Evolutionary conservation across 2,113 vertebrate genomes (phyloP).

Genomic region (Neoarius graeffei): DNA sequence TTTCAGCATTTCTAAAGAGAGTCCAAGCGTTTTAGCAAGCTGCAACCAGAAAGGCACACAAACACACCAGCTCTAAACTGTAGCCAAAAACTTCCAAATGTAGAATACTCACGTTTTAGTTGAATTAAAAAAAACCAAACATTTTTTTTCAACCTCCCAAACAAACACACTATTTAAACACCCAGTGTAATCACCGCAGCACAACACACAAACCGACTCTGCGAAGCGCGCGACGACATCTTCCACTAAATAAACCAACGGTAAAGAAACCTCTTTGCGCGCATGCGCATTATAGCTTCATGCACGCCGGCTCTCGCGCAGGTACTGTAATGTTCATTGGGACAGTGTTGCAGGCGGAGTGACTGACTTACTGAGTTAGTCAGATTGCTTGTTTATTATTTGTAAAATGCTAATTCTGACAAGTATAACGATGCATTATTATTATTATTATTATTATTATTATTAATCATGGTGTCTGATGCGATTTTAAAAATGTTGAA

Average conservation of each 20-base stretch:
- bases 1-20: background rate
- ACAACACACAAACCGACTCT: background rate
- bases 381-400: background rate
- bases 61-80: background rate
- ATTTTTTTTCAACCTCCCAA: background rate
- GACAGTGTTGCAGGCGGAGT: background rate
- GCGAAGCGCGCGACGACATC: background rate
- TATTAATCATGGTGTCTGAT: too few relatives aligned
- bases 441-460: too few relatives aligned
- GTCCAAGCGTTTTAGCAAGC: background rate
- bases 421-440: too few relatives aligned
- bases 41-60: background rate
- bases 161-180: background rate
- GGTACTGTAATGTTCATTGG: background rate
- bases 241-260: background rate
- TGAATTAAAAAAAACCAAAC: background rate
- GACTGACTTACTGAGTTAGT: too few relatives aligned
- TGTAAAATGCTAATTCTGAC: background rate
- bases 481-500: too few relatives aligned
- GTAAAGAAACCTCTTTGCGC: background rate
- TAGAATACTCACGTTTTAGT: slow-evolving; percentile 24
- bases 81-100: background rate
- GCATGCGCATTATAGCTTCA: background rate
- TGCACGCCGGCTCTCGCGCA: background rate
- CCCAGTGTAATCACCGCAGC: background rate